These are phyloP conservation scores for Columba livia DNA, from an alignment of 2,113 vertebrate genomes.

Conservation along the genomic window DNA sequence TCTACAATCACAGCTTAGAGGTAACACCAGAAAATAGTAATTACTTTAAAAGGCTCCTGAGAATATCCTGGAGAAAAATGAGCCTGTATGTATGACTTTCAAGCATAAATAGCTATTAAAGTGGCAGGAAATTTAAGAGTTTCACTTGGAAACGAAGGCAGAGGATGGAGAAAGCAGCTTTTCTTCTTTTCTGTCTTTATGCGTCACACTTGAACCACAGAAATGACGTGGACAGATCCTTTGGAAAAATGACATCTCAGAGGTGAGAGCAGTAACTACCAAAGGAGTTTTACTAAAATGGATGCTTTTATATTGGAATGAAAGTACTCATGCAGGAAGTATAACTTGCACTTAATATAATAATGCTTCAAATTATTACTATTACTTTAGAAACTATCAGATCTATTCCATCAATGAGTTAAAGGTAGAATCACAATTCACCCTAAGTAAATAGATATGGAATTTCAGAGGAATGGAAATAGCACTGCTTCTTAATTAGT, in stretches of 20 bases:
- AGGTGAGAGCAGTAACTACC: not conserved
- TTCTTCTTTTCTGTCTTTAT: not conserved
- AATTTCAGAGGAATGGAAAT: not conserved
- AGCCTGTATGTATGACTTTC: not conserved
- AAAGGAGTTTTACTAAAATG: too few relatives aligned
- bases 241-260: not conserved
- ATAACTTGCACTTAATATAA: not conserved
- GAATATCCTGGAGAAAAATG: not conserved
- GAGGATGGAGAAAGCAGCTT: not conserved
- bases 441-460: fast-evolving
- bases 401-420: not conserved
- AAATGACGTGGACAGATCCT: not conserved
- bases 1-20: not conserved
- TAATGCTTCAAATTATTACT: not conserved
- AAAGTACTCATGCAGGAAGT: too few relatives aligned
- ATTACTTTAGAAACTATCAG: not conserved
- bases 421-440: not conserved
- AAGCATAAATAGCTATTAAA: not conserved
- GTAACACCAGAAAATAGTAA: not conserved
- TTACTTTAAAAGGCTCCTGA: not conserved
- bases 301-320: too few relatives aligned
- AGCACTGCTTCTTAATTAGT: not conserved
- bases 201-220: not conserved
- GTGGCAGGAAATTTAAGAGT: not conserved
- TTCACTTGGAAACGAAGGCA: not conserved